Evolutionary conservation across 1,140 invertebrate genomes (phyloP).

Genomic region (Lepidurus apus): DNA sequence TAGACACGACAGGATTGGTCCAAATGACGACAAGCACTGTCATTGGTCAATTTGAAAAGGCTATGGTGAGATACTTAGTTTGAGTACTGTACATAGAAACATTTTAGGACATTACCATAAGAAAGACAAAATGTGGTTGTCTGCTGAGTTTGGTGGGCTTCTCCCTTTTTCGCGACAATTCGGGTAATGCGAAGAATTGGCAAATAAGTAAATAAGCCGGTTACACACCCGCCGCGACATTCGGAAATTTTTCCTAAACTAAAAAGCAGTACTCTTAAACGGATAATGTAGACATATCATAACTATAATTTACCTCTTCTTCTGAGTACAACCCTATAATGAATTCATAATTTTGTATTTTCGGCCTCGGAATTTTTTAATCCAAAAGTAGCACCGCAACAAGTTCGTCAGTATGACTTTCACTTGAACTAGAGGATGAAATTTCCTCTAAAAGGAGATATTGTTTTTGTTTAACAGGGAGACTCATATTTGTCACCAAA

Average conservation of each 20-base stretch:
- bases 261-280: background rate
- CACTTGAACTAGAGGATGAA: background rate
- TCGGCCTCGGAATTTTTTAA: background rate
- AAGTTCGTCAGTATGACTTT: background rate
- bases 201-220: conserved; percentile 7
- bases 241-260: conserved; percentile 27
- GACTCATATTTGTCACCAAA: background rate
- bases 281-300: background rate
- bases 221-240: conserved; percentile 5
- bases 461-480: background rate
- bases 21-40: too few relatives aligned
- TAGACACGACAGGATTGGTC: too few relatives aligned
- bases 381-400: background rate
- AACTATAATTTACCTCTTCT: background rate
- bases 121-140: conserved; percentile 27
- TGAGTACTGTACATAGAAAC: background rate
- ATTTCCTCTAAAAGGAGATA: background rate
- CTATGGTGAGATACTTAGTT: too few relatives aligned
- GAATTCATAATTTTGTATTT: background rate
- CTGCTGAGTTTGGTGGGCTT: conserved; percentile 5
- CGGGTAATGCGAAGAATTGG: conserved; percentile 22
- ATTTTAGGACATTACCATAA: background rate
- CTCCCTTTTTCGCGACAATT: conserved; percentile 15
- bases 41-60: too few relatives aligned
- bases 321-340: background rate